Evolutionary conservation across 2,797 vertebrate genomes (phyloP).

Genomic region (Propithecus perrieri): DNA sequence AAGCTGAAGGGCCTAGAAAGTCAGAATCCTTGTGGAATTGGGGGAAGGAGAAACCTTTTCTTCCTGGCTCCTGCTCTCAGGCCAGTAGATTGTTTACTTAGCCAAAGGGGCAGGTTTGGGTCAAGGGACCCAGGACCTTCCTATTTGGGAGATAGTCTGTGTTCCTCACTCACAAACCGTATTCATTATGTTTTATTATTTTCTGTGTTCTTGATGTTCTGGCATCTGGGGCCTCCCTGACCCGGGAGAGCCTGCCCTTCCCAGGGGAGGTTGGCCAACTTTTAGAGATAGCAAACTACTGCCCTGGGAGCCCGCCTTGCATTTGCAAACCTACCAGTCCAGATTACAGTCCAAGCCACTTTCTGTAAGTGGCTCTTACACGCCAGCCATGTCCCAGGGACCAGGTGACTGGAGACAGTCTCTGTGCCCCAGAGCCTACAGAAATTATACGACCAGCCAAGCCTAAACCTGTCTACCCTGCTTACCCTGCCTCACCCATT

Average conservation of each 20-base stretch:
- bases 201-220: neutral
- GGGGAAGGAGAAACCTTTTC: neutral
- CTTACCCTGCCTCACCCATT: neutral
- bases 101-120: neutral
- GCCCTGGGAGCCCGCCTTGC: neutral
- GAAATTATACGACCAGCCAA: neutral
- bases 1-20: neutral
- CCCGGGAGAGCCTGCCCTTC: neutral
- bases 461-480: neutral
- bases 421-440: neutral
- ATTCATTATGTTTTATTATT: neutral
- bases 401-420: neutral
- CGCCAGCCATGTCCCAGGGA: neutral
- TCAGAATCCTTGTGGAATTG: neutral
- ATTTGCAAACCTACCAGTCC: neutral
- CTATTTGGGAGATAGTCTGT: neutral
- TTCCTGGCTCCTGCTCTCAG: neutral
- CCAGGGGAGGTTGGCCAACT: neutral
- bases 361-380: neutral
- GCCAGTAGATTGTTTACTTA: neutral
- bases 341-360: neutral
- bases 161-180: neutral
- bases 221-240: neutral
- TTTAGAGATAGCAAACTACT: neutral
- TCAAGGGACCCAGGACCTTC: neutral